Evolutionary conservation across 1,140 invertebrate species (phyloP).

Genomic region (Apis florea): DNA sequence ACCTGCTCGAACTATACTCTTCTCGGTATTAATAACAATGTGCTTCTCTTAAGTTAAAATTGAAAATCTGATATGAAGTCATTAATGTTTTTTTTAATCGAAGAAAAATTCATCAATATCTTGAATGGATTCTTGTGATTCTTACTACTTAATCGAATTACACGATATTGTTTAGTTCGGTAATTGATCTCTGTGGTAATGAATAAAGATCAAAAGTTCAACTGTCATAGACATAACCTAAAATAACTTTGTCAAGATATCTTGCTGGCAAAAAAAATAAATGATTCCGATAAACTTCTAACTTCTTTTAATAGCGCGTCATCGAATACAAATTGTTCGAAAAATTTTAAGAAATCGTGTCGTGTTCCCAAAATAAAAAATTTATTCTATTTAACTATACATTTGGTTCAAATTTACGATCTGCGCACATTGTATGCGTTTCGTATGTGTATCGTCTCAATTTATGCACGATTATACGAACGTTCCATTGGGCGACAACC

Average conservation of each 20-base stretch:
- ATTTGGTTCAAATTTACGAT: not conserved
- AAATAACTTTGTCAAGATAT: not conserved
- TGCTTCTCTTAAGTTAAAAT: not conserved
- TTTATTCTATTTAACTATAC: not conserved
- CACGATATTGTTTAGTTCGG: not conserved
- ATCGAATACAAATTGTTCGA: not conserved
- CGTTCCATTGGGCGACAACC: not conserved
- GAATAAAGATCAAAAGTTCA: not conserved
- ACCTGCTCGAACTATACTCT: constrained; percentile 12
- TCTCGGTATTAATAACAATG: constrained; percentile 23
- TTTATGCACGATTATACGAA: not conserved
- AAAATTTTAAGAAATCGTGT: too few relatives aligned
- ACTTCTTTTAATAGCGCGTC: not conserved
- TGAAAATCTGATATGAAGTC: too few relatives aligned
- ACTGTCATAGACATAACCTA: not conserved
- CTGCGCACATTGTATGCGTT: not conserved
- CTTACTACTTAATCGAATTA: not conserved
- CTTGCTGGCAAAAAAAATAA: not conserved
- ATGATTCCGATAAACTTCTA: not conserved
- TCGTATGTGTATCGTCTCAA: not conserved
- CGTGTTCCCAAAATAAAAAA: constrained; percentile 5
- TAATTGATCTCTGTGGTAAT: not conserved
- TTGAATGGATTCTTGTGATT: too few relatives aligned
- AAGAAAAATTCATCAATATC: too few relatives aligned
- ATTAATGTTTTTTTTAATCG: too few relatives aligned